Evolutionary conservation across 2,888 invertebrate genomes (phyloP).

Genomic region (Altica lythri): DNA sequence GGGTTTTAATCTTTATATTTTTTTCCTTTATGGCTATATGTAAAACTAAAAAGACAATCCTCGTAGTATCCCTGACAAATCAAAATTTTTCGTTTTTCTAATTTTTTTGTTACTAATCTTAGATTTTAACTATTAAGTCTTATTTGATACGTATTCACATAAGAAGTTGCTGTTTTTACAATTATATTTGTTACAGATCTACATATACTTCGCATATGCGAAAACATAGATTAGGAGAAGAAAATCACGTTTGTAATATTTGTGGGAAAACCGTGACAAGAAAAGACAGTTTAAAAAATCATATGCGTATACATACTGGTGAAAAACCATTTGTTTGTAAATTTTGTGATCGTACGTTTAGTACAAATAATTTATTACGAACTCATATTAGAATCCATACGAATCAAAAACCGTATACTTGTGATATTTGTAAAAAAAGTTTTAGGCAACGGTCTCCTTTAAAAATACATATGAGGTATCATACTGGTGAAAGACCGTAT

Average conservation of each 20-base stretch:
- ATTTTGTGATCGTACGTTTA: slow-evolving; percentile 46
- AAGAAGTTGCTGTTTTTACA: too few species aligned
- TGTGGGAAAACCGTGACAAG: slow-evolving; percentile 41
- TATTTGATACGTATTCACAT: too few species aligned
- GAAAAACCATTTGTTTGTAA: slow-evolving; percentile 46
- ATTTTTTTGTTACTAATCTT: too few species aligned
- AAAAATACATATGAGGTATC: slow-evolving; percentile 58
- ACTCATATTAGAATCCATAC: slow-evolving; percentile 39
- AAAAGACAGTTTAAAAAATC: slow-evolving; percentile 37
- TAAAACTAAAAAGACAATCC: too few species aligned
- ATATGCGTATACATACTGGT: slow-evolving; percentile 44
- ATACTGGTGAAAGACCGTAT: slow-evolving; percentile 59
- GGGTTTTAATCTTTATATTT: too few species aligned
- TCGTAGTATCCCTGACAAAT: too few species aligned
- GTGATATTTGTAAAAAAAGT: slow-evolving; percentile 28
- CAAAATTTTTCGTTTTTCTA: too few species aligned
- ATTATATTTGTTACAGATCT: slow-evolving; percentile 17
- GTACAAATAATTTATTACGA: slow-evolving; percentile 36
- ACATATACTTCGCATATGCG: slow-evolving; percentile 39
- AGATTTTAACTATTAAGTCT: too few species aligned
- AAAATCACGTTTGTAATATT: slow-evolving; percentile 40
- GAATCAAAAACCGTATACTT: slow-evolving; percentile 34
- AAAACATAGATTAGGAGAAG: slow-evolving; percentile 34
- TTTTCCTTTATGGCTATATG: too few species aligned
- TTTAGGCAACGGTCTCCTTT: slow-evolving; percentile 34